phyloP scores from a whole-genome alignment of 2,797 vertebrate genomes.

The Petrocephalus schoutedeni region DNA sequence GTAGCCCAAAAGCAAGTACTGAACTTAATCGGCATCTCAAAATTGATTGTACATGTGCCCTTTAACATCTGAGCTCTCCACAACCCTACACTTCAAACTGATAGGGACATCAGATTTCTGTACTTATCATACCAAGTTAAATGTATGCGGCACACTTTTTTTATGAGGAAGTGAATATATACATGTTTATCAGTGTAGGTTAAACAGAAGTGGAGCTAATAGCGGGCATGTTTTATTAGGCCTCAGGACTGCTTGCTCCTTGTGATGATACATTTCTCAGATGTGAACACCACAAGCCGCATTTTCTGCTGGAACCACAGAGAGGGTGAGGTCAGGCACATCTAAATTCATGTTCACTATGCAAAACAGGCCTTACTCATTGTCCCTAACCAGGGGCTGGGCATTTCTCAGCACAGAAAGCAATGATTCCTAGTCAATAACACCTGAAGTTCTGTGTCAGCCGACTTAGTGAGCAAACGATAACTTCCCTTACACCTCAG shows the following conservation, averaged over 20 bases:
- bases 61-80: background rate
- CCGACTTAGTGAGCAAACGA: background rate
- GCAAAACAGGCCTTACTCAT: background rate
- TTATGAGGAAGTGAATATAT: background rate
- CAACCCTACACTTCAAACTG: background rate
- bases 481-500: background rate
- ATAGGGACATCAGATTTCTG: background rate
- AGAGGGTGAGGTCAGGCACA: background rate
- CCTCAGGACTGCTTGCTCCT: background rate
- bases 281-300: background rate
- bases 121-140: background rate
- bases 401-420: background rate
- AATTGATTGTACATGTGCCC: background rate
- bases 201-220: background rate
- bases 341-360: background rate
- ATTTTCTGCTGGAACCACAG: background rate
- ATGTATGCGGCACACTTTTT: background rate
- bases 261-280: background rate
- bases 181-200: background rate
- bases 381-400: background rate
- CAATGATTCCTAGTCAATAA: background rate
- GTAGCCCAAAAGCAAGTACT: background rate
- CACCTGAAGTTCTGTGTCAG: background rate
- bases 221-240: background rate
- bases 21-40: background rate